These are phyloP conservation scores for Myopa testacea DNA, from an alignment of 2,888 invertebrate species.

Conservation along the genomic window DNA sequence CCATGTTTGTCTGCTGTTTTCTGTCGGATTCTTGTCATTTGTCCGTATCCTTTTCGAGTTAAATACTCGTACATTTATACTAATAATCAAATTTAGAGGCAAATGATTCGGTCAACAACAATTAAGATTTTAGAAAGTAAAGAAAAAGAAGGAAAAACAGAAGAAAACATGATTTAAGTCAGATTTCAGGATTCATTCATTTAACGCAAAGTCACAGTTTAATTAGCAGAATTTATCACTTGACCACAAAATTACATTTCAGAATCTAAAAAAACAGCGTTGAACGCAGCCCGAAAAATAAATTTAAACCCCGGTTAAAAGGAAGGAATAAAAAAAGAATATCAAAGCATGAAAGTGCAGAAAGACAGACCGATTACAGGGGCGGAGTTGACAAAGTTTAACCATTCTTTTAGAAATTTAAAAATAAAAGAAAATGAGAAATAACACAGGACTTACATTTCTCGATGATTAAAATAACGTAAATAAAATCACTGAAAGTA, in stretches of 20 bases:
- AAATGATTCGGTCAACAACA: not conserved
- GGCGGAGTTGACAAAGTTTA: not conserved
- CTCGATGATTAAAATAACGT: no score
- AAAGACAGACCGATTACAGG: not conserved
- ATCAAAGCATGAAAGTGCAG: constrained; percentile 9
- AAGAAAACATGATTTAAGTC: not conserved
- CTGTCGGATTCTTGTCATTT: no score
- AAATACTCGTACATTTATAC: not conserved
- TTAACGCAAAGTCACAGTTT: constrained; percentile 25
- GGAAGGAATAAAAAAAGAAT: constrained; percentile 15
- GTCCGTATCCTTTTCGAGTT: no score
- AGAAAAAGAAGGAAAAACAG: not conserved
- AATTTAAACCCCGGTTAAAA: not conserved
- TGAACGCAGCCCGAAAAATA: constrained; percentile 7
- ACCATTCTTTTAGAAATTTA: not conserved
- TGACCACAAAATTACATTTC: constrained; percentile 41
- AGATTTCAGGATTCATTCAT: constrained; percentile 1
- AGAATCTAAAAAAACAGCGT: not conserved
- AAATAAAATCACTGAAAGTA: no score
- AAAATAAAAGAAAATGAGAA: not conserved
- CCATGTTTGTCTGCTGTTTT: no score
- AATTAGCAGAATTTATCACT: constrained; percentile 47
- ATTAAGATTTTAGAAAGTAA: not conserved
- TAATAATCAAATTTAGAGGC: not conserved
- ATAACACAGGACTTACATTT: no score